phyloP scores from a whole-genome alignment of 2,113 vertebrate species.

The Oncorhynchus mykiss region DNA sequence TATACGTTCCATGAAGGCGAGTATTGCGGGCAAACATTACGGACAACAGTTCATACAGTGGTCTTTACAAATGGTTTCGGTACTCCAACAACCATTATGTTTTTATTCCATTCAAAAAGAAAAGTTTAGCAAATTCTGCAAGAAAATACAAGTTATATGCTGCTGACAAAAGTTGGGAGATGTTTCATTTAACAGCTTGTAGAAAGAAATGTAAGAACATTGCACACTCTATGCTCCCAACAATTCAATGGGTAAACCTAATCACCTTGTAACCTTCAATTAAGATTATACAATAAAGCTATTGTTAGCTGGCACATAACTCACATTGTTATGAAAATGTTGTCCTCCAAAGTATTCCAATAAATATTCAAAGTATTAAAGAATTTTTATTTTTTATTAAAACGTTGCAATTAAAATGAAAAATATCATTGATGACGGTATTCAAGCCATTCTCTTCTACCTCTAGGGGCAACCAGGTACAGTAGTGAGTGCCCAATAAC shows the following conservation, averaged over 20 bases:
- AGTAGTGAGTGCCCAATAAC: too few relatives aligned
- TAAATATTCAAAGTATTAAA: too few relatives aligned
- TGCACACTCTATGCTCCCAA: too few relatives aligned
- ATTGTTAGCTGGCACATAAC: conserved; percentile 34
- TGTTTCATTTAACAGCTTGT: not conserved
- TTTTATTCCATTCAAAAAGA: not conserved
- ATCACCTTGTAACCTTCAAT: conserved; percentile 27
- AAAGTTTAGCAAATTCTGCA: not conserved
- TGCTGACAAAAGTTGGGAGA: not conserved
- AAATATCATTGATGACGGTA: too few relatives aligned
- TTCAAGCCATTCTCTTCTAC: too few relatives aligned
- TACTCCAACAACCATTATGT: too few relatives aligned
- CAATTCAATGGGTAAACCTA: too few relatives aligned
- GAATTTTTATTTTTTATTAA: too few relatives aligned
- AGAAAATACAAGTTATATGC: not conserved
- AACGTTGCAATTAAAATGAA: too few relatives aligned
- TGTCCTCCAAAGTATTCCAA: conserved; percentile 30
- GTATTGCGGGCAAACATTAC: too few relatives aligned
- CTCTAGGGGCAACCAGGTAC: too few relatives aligned
- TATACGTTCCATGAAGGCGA: too few relatives aligned
- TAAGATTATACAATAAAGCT: conserved; percentile 24
- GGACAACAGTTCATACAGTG: not conserved
- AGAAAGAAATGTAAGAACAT: not conserved
- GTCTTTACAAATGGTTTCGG: not conserved
- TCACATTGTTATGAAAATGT: conserved; percentile 39